Percentiles rank a stretch among this genome's conserved stretches.
These are phyloP conservation scores for Pseudobourletiella spinata DNA, from an alignment of 1,140 invertebrate species.

Conservation along the genomic window DNA sequence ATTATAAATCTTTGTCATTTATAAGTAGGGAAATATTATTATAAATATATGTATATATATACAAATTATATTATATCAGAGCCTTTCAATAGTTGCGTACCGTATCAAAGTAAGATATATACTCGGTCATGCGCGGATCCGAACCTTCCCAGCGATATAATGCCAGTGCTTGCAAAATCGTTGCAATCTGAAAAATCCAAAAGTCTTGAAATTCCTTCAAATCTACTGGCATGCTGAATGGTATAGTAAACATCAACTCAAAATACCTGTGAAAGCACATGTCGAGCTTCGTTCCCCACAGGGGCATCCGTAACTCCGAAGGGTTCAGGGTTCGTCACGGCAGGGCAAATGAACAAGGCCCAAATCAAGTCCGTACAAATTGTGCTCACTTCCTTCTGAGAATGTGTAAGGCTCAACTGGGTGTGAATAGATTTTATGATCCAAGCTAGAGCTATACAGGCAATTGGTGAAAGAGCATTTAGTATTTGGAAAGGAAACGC, in stretches of 20 bases:
- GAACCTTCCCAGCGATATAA: conserved; percentile 48
- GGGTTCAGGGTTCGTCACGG: conserved; percentile 90
- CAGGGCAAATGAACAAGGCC: conserved; percentile 89
- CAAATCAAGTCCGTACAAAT: conserved; percentile 90
- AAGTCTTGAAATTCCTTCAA: neutral
- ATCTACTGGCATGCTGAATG: neutral
- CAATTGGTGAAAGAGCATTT: neutral
- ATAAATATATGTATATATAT: too few species aligned
- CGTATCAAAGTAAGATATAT: conserved; percentile 33
- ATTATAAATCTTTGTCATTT: too few species aligned
- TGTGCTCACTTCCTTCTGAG: conserved; percentile 50
- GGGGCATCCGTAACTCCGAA: conserved; percentile 51
- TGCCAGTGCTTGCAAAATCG: conserved; percentile 53
- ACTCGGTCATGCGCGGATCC: conserved; percentile 46
- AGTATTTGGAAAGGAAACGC: neutral
- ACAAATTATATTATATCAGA: neutral
- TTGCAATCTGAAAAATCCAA: conserved; percentile 40
- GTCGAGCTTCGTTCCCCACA: conserved; percentile 26
- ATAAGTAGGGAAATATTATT: too few species aligned
- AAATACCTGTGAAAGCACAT: conserved; percentile 28
- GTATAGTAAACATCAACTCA: neutral
- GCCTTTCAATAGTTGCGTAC: conserved; percentile 18
- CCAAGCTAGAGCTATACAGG: conserved; percentile 46
- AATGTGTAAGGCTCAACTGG: conserved; percentile 39
- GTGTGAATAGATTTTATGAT: conserved; percentile 49